Evolutionary conservation across 30 jellyfish, hydroid and myxozoan species (phyloP).

Genomic region (Aurelia sp.): DNA sequence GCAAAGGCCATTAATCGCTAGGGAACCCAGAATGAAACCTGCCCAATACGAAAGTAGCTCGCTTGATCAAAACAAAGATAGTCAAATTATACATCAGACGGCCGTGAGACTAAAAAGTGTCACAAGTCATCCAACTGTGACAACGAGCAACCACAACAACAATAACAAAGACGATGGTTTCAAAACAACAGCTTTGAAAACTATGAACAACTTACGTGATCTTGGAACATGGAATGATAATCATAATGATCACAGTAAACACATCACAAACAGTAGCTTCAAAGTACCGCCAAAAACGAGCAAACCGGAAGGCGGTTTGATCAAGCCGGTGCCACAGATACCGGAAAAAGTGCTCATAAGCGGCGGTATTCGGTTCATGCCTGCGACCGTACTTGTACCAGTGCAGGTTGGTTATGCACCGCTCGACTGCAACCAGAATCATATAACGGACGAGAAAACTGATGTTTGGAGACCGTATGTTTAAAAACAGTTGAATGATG

Average conservation of each 20-base stretch:
- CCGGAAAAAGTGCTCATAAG: slow-evolving; percentile 60
- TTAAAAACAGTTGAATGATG: too few species aligned
- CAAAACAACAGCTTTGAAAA: slow-evolving; percentile 1
- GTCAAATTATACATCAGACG: slow-evolving; percentile 17
- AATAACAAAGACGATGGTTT: neutral
- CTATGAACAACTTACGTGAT: neutral
- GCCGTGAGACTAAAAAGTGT: slow-evolving; percentile 1
- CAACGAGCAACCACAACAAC: slow-evolving; percentile 1
- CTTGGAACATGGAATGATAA: neutral
- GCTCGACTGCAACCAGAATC: slow-evolving; percentile 17
- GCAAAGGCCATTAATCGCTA: neutral
- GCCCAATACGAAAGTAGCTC: neutral
- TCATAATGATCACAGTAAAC: neutral
- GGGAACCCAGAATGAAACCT: slow-evolving; percentile 9
- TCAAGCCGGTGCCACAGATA: slow-evolving; percentile 67
- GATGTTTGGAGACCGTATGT: slow-evolving; percentile 73
- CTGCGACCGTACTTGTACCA: slow-evolving; percentile 83
- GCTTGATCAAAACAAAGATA: slow-evolving; percentile 3
- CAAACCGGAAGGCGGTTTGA: slow-evolving; percentile 34
- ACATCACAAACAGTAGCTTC: slow-evolving; percentile 9
- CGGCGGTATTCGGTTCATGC: slow-evolving; percentile 69
- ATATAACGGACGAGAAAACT: slow-evolving; percentile 31
- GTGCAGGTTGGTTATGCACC: slow-evolving; percentile 69
- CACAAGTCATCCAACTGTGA: neutral
- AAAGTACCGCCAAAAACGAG: slow-evolving; percentile 35